Conservation (phyloP, 2,113 vertebrate species). For the Bungarus multicinctus region DNA sequence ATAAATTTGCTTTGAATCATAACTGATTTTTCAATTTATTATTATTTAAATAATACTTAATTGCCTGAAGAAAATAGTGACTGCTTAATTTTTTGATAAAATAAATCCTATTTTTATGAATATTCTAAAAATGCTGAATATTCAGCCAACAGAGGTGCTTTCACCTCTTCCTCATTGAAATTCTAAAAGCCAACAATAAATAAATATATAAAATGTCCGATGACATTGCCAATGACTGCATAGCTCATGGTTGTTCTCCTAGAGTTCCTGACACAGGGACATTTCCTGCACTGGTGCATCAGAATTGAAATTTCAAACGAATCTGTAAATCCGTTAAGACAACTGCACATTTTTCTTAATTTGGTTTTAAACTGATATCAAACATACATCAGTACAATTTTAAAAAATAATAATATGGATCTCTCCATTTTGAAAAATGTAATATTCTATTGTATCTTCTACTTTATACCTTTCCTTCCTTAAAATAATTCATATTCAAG, state of each 20-base stretch:
- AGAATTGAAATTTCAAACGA: neutral
- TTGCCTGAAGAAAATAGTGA: neutral
- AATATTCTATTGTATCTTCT: neutral
- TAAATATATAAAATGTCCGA: neutral
- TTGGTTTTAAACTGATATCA: neutral
- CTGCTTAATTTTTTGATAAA: neutral
- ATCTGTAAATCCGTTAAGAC: neutral
- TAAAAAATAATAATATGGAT: neutral
- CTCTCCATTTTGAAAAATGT: neutral
- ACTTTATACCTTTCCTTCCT: neutral
- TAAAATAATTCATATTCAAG: neutral
- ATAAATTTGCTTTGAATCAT: neutral
- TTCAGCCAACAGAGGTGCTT: neutral
- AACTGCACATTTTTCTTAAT: neutral
- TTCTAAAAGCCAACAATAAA: neutral
- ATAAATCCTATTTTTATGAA: neutral
- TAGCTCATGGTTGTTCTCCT: neutral
- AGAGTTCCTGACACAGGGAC: neutral
- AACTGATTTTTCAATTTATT: neutral
- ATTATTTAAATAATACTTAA: neutral
- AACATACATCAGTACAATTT: neutral
- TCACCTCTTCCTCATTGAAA: neutral
- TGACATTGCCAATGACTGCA: neutral
- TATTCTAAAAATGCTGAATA: neutral
- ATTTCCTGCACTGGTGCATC: neutral